Evolutionary conservation across 2,113 vertebrate species (phyloP).

Genomic region (Panthera uncia): DNA sequence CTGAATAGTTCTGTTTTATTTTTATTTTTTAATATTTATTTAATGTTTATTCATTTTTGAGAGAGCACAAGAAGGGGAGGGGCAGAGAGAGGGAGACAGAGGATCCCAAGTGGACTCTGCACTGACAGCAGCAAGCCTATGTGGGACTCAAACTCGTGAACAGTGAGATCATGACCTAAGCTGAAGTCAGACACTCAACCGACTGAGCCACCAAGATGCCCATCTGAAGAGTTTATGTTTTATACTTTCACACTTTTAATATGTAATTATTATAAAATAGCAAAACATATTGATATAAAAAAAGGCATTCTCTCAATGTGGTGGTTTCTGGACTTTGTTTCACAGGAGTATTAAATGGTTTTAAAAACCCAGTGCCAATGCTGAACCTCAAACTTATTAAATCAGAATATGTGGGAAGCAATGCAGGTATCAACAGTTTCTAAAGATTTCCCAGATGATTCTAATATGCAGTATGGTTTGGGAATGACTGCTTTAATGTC

Average conservation of each 20-base stretch:
- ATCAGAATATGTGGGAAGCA: neutral
- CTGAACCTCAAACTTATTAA: neutral
- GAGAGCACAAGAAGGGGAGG: too few relatives aligned
- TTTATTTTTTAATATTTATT: too few relatives aligned
- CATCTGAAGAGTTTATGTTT: neutral
- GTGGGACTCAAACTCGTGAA: too few relatives aligned
- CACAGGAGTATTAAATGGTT: neutral
- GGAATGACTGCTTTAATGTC: neutral
- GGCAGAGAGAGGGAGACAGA: too few relatives aligned
- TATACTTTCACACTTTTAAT: neutral
- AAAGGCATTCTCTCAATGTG: neutral
- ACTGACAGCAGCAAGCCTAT: too few relatives aligned
- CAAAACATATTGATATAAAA: neutral
- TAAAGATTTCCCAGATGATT: neutral
- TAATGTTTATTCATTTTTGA: too few relatives aligned
- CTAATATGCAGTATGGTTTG: neutral
- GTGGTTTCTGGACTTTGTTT: neutral
- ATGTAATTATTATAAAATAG: neutral
- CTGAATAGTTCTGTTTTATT: neutral
- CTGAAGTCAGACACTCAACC: too few relatives aligned
- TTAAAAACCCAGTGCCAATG: neutral
- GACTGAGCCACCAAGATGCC: too few relatives aligned
- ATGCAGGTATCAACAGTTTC: neutral
- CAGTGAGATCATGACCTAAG: too few relatives aligned
- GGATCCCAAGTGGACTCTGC: too few relatives aligned